Conservation (phyloP, 2,113 vertebrate species). For the Triplophysa dalaica region DNA sequence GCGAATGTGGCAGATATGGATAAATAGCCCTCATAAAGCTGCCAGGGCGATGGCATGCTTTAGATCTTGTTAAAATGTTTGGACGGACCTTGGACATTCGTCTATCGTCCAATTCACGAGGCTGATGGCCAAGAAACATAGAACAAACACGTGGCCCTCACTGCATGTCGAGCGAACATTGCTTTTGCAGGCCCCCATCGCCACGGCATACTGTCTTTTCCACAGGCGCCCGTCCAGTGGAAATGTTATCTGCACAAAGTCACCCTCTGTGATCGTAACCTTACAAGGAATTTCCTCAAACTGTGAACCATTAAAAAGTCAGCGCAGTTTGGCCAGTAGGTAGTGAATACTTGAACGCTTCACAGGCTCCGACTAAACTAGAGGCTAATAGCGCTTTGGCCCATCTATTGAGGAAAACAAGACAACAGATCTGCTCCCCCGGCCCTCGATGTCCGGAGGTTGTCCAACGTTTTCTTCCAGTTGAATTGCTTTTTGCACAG, state of each 20-base stretch:
- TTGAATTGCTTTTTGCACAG: not conserved
- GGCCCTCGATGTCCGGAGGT: not conserved
- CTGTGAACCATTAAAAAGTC: conserved; percentile 20
- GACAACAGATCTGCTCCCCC: not conserved
- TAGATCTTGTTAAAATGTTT: conserved; percentile 42
- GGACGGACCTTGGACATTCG: conserved; percentile 8
- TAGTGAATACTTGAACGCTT: not conserved
- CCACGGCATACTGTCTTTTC: conserved; percentile 8
- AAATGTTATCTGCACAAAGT: conserved; percentile 27
- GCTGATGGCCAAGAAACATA: conserved; percentile 17
- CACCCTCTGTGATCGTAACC: not conserved
- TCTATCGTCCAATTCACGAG: not conserved
- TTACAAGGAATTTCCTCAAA: conserved; percentile 11
- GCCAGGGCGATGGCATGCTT: conserved; percentile 15
- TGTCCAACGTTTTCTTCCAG: conserved; percentile 2
- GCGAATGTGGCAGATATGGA: not conserved
- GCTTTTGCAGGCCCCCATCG: conserved; percentile 14
- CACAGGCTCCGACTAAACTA: not conserved
- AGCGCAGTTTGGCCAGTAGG: not conserved
- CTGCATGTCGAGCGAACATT: not conserved
- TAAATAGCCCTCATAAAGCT: conserved; percentile 39
- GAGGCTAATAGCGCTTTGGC: not conserved
- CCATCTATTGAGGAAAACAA: not conserved
- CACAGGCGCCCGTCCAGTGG: not conserved
- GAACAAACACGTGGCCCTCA: not conserved